These are phyloP conservation scores for Xerus inauris DNA, from an alignment of 2,113 vertebrate species.

Conservation along the genomic window DNA sequence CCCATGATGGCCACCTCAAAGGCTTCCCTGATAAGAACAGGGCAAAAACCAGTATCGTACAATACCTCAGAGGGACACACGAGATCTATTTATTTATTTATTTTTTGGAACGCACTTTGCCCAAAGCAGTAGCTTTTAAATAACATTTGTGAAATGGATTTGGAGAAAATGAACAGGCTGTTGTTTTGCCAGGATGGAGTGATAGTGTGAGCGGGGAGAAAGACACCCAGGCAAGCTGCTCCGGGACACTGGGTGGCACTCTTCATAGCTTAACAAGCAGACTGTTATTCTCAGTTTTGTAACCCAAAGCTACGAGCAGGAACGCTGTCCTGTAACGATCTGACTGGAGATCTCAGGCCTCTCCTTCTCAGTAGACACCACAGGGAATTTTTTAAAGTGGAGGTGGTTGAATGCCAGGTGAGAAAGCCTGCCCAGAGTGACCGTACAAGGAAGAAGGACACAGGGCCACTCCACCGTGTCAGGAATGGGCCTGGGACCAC, in stretches of 20 bases:
- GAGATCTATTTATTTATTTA: no score
- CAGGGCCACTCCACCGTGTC: background rate
- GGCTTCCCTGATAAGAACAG: background rate
- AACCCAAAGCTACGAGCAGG: background rate
- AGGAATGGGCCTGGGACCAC: background rate
- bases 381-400: background rate
- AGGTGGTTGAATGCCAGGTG: background rate
- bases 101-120: background rate
- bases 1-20: background rate
- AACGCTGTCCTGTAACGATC: background rate
- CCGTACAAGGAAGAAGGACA: background rate
- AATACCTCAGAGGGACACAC: background rate
- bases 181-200: background rate
- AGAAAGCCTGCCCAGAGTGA: background rate
- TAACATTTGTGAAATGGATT: background rate
- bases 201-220: background rate
- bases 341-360: background rate
- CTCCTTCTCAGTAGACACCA: background rate
- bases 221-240: background rate
- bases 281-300: background rate
- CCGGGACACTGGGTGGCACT: background rate
- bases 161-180: background rate
- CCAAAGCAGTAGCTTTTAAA: slow-evolving; percentile 28
- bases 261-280: background rate
- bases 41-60: background rate